Conservation (phyloP, 2,797 vertebrate species). For the Anas flavirostris region DNA sequence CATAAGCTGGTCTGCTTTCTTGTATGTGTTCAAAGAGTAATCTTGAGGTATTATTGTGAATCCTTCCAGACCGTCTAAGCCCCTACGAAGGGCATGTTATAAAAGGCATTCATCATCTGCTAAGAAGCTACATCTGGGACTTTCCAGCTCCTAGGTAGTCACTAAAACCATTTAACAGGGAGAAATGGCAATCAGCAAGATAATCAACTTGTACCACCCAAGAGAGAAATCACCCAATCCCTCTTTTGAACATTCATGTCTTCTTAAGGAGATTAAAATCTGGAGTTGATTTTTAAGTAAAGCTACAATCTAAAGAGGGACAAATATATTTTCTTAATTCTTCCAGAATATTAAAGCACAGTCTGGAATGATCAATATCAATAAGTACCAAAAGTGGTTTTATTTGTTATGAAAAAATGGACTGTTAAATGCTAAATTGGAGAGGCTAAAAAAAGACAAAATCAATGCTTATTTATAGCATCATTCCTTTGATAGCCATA, state of each 20-base stretch:
- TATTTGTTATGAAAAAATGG: background rate
- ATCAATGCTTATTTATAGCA: slow-evolving; percentile 21
- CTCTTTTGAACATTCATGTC: slow-evolving; percentile 23
- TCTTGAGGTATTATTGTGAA: slow-evolving; percentile 9
- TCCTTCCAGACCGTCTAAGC: slow-evolving; percentile 45
- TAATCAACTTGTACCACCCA: slow-evolving; percentile 61
- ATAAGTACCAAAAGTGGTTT: background rate
- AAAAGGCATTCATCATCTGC: slow-evolving; percentile 51
- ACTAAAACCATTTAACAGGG: slow-evolving; percentile 33
- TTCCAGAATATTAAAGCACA: slow-evolving; percentile 27
- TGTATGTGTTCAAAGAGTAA: background rate
- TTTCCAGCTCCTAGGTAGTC: slow-evolving; percentile 11
- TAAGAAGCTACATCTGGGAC: slow-evolving; percentile 35
- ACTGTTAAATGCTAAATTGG: background rate
- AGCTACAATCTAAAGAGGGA: slow-evolving; percentile 25
- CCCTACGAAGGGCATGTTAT: background rate
- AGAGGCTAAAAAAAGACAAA: background rate
- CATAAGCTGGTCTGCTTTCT: background rate
- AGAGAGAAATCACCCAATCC: slow-evolving; percentile 31
- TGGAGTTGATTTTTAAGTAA: slow-evolving; percentile 38
- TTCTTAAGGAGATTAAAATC: slow-evolving; percentile 50
- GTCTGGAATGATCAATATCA: slow-evolving; percentile 8
- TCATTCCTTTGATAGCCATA: background rate
- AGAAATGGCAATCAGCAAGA: slow-evolving; percentile 49
- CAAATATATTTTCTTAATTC: background rate